A percentile compares a stretch with the other conserved stretches of the same genome.
phyloP scores from a whole-genome alignment of 1,140 invertebrate genomes.

The Caenorhabditis inopinata region DNA sequence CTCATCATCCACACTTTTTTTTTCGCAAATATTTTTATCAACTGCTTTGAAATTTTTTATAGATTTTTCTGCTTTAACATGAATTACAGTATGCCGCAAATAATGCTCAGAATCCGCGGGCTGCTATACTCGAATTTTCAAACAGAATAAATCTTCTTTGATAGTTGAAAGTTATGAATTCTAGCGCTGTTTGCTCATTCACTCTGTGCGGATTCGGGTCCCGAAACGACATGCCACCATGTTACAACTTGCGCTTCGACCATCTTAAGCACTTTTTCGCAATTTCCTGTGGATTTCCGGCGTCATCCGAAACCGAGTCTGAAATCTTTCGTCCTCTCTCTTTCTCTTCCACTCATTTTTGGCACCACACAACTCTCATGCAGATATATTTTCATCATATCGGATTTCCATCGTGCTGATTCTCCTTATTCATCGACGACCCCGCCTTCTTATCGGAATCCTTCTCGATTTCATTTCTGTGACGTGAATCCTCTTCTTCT shows the following conservation, averaged over 20 bases:
- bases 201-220: no score
- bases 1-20: conserved; percentile 34
- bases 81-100: no score
- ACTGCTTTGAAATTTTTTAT: neutral
- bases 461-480: conserved; percentile 15
- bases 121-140: no score
- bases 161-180: no score
- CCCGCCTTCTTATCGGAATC: neutral
- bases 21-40: neutral
- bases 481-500: neutral
- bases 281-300: neutral
- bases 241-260: no score
- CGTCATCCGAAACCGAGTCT: conserved; percentile 16
- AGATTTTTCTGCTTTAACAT: no score
- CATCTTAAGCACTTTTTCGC: no score
- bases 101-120: no score
- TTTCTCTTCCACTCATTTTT: neutral
- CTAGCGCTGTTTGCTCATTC: no score
- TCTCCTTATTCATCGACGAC: neutral
- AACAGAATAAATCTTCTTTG: no score
- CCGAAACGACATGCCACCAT: no score
- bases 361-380: neutral
- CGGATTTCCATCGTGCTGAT: neutral
- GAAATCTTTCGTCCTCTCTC: neutral
- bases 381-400: conserved; percentile 31